Base-by-base conservation (phyloP, 2,113 vertebrate genomes). In the Brachyistius frenatus region DNA sequence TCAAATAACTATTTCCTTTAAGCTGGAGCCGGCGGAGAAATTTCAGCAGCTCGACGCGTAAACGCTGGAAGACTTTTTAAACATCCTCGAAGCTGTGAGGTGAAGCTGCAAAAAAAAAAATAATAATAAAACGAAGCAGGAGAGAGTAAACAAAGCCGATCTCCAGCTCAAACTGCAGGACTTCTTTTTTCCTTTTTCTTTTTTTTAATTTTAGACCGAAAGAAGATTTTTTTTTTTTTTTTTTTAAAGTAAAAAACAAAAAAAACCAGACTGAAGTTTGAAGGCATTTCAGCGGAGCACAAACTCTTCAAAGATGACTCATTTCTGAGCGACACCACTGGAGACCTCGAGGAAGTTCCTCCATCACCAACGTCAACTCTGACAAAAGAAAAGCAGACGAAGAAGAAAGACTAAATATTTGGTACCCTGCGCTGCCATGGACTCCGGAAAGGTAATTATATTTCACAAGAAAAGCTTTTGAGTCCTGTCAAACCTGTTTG, bases 371-470 rank as follows among this genome's bases (percentile, higher is more conserved):
- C 23, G 1, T 37, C 56, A 72, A 47, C 44, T 61, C 56, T 47
- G 7, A 49, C 50, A n/a, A 41, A 63, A 65, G 30, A 55, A 8
- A 35, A 8, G 15, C 62, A 71, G 49, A 84, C 36, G 50, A 77
- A 69, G 62, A 66, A 47, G 8, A 62, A 71, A 75, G 16, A 1
- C 6, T 5, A 36, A 37, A 33, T 0, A 35, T 31, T 39, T 31
- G 6, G 0, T 0, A 9, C 23, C 4, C 31, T 0, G 5, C 30
- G 63, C 53, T 30, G 73, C 78, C 78, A 92, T 92, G 91, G 91
- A 91, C 15, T 66, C 86, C 0, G 88, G 76, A 73, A 92, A 92
- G 91, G 91, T 92, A 89, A 65, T 9, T 53, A 36, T 5, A 30
- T 10, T 5, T 23, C 23, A 23, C 23, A 23, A 23, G 23, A 23